Base-by-base conservation (phyloP, 2,888 invertebrate genomes). In the Tachina lurida region DNA sequence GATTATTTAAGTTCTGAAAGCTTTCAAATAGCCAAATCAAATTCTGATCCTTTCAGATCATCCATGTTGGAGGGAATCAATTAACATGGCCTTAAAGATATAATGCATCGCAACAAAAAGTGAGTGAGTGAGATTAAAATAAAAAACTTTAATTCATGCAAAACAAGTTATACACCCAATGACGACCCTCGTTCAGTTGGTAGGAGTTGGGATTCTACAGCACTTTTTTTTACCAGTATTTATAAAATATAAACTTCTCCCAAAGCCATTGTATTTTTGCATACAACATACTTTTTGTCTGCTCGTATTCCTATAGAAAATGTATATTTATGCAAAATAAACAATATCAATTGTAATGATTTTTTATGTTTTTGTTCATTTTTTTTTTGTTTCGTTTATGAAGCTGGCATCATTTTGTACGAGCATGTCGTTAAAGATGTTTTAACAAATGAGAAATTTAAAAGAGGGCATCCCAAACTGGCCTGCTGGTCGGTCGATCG, bases 301-400 rank as follows among this genome's bases (percentile, higher is more conserved):
- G 79, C n/a, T 76, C 10, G 17, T 88, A 88, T 89, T 90, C 74
- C 41, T 90, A 22, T 90, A 90, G 89, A 91, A 31, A 90, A 91
- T 89, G 90, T 90, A 90, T 58, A 80, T 90, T 90, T 91, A 90
- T 89, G 90, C 90, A 90, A 91, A 91, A 91, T 91, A 90, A 89
- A 90, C 90, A 91, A 91, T 91, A 91, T 91, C 91, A 91, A 91
- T 91, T 91, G 91, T 91, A 91, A 91, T 91, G 91, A 91, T 91
- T 90, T 91, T 91, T 80, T 86, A 74, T 43, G 41, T 63, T 68
- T 71, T n/a, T 17, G n/a, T 41, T 56, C 2, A 13, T 31, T 19
- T 19, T 45, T 63, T 63, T 56, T 73, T 76, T 52, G 52, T 19
- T 73, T 76, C 60, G 52, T 19, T 75, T 56, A 58, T 31, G 41